Evolutionary conservation across 2,888 invertebrate genomes (phyloP), one percentile per base, ranked within the genome.

Genomic region (Hecatera dysodea): DNA sequence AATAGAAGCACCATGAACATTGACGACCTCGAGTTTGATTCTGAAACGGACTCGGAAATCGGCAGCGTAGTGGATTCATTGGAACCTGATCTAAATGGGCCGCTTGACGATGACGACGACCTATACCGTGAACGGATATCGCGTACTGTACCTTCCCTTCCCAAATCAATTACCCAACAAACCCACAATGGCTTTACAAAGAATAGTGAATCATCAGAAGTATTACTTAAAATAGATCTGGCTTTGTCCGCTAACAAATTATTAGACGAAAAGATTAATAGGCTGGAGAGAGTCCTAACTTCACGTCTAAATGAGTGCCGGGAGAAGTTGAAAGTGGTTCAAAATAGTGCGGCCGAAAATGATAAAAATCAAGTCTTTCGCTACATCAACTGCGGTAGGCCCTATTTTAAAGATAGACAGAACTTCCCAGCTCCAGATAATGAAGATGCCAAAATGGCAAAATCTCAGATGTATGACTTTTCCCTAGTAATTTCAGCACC

Each of bases 351-450:
- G n/a, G 70, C 77, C 17, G 46, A 70, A 0, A 53, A 55, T 8
- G 88, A 87, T 0, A 88, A 76, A 80, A 61, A 72, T 24, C 86
- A 86, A n/a, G 76, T 76, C 59, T 94, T 92, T 42, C 88, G 90
- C 36, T 92, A 93, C 50, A 87, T 91, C 0, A 88, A 86, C 62
- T 95, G 97, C 87, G 96, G 97, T 42, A 94, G 96, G 83, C 97
- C 98, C 1, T 98, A 97, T 87, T 98, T 98, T 81, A 97, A 97
- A 86, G 97, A 97, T 82, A 92, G 88, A 29, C 84, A 93, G 27
- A 94, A 95, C 29, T 97, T 96, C 80, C 90, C 95, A 0, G 90
- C 95, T 1, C 95, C 96, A 6, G 96, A 97, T 29, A 98, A 98
- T 89, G 91, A 94, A 7, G 98, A 98, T 83, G 96, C 97, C 9